Evolutionary conservation across 92 coral and sea anemone species (phyloP), one percentile per base, ranked within the genome.

Genomic region (Heliopora coerulea): DNA sequence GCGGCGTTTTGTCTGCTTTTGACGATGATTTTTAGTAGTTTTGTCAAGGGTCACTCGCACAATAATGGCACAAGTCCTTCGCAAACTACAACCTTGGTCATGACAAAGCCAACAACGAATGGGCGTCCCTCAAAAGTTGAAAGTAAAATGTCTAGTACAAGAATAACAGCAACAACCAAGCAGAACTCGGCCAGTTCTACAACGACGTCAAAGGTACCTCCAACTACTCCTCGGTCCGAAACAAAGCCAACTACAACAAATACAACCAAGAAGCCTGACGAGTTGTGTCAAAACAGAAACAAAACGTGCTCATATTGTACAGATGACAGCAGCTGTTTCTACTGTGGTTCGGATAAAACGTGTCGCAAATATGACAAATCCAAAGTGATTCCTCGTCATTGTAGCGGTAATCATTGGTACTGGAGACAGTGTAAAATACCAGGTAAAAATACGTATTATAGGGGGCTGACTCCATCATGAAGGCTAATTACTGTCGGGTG

Each of bases 351-450:
- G 0, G 90, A 91, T 24, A 42, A 68, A 2, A 58, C 85, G 19
- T 95, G 99, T 56, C 83, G 65, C 33, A 34, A 66, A 26, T 90
- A 90, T 40, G 80, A 81, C 3, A 49, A 68, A 12, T 75, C 80
- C 9, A 83, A 83, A 19, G 35, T 95, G 0, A 61, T 90, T 7
- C 99, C 99, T 15, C 65, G 54, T 0, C 86, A 82, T 6, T 95
- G 99, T 59, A 69, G 83, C 26, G 91, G 84, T 13, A 95, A 95
- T 60, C 69, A 90, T 26, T 95, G 99, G 99, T 95, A 65, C 39
- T 85, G 91, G 91, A 91, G 88, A 44, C 96, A 95, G 60, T 95
- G 99, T 48, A 27, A 74, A 52, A 83, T 73, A 9, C 81, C 95
- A 68, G 99, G 99, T 95, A 86, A 75, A 61, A 30, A 17, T 24